Evolutionary conservation across 1,140 invertebrate species (phyloP).

Genomic region (Drosophila guanche): DNA sequence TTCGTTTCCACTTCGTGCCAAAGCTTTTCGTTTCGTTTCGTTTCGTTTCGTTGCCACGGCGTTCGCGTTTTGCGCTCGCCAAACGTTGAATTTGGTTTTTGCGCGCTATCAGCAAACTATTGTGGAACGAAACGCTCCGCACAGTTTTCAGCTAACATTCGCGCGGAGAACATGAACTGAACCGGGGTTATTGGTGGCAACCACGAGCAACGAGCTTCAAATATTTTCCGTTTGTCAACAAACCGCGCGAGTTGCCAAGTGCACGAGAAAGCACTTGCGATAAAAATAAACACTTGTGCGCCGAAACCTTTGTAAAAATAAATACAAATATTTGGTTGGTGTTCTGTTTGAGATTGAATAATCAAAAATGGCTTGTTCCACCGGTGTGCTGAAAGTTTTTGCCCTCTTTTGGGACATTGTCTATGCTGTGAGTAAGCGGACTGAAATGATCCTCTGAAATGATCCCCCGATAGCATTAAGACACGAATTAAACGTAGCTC

Average conservation of each 20-base stretch:
- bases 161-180: slow-evolving; percentile 65
- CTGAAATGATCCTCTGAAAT: no score
- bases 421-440: slow-evolving; percentile 65
- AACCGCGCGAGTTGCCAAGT: slow-evolving; percentile 48
- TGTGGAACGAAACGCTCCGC: slow-evolving; percentile 14
- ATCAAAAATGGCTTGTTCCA: slow-evolving; percentile 74
- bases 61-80: slow-evolving; percentile 31
- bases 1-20: slow-evolving; percentile 47
- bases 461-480: slow-evolving; percentile 19
- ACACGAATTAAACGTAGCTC: slow-evolving; percentile 16
- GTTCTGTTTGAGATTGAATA: neutral
- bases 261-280: slow-evolving; percentile 1
- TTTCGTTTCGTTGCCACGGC: slow-evolving; percentile 28
- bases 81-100: slow-evolving; percentile 36
- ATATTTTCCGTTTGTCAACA: slow-evolving; percentile 66
- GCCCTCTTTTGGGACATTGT: slow-evolving; percentile 69
- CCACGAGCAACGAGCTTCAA: slow-evolving; percentile 59
- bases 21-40: slow-evolving; percentile 24
- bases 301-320: slow-evolving; percentile 2
- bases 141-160: slow-evolving; percentile 67
- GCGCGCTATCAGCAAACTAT: slow-evolving; percentile 48
- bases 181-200: slow-evolving; percentile 44
- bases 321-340: neutral
- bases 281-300: slow-evolving; percentile 13
- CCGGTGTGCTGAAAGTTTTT: slow-evolving; percentile 64